Base-by-base conservation (phyloP, 64 coral and sea anemone species). In the Actinia tenebrosa region DNA sequence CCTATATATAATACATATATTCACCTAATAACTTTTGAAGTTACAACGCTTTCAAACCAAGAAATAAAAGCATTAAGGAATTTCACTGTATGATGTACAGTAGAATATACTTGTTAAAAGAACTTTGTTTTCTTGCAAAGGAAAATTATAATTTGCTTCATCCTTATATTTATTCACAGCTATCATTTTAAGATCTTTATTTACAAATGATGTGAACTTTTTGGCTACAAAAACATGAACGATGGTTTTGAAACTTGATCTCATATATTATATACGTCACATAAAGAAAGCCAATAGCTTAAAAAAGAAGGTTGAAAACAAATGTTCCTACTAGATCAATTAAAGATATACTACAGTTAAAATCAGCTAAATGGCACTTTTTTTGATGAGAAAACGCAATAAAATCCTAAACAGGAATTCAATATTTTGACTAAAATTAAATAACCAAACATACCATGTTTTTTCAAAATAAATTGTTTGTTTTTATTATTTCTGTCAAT, bases 151-250 rank as follows among this genome's bases (percentile, higher is more conserved):
- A 14, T 58, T 58, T 58, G 56, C 56, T 16, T 10, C 56, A 58
- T 58, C 7, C 56, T 58, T 37, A 37, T 37, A 37, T 37, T 37
- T 37, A 37, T 37, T 37, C 30, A 37, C 30, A 37, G 30, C 3
- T 50, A 58, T 58, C 25, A 42, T 75, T 18, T 75, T 3, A 1
- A 42, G 3, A 16, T 30, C 69, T 42, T 27, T 75, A 75, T 75
- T 75, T 75, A 42, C 69, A 75, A 75, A 75, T 42, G 69, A 26
- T 43, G 69, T 75, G 27, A 42, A 75, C 69, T 75, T 75, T 72
- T 42, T 75, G n/a, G 63, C 63, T 66, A 23, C n/a, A 66, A 14
- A 20, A 66, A n/a, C 3, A 66, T 66, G n/a, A 66, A 66, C 7
- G 23, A 14, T 75, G 69, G 11, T 30, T 75, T 13, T 75, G 26